Percentiles rank a stretch among this genome's conserved stretches.
These are phyloP conservation scores for Formica selysi DNA, from an alignment of 1,140 invertebrate species.

Conservation along the genomic window DNA sequence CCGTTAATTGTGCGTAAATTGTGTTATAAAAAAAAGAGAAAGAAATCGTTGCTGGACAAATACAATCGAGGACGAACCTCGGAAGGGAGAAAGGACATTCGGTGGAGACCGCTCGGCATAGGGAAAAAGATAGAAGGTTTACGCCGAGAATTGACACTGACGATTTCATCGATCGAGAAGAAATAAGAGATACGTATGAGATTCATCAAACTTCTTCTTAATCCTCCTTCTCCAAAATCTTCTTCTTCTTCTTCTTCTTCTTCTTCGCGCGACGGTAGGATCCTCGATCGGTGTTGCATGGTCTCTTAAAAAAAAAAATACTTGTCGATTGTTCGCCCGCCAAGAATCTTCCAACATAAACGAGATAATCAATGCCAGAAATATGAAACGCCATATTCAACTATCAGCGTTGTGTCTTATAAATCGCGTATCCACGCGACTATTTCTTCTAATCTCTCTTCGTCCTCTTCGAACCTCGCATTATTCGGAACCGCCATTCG, in stretches of 20 bases:
- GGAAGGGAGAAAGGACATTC: background rate
- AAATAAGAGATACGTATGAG: constrained; percentile 36
- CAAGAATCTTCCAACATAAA: constrained; percentile 24
- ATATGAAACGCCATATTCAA: constrained; percentile 11
- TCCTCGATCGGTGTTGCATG: constrained; percentile 28
- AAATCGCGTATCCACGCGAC: constrained; percentile 31
- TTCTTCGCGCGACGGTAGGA: constrained; percentile 40
- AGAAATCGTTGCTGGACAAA: background rate
- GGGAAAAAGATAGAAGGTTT: background rate
- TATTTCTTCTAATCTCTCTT: constrained; percentile 56
- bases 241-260: constrained; percentile 30
- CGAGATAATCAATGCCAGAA: constrained; percentile 20
- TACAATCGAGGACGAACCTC: background rate
- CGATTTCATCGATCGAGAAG: constrained; percentile 23
- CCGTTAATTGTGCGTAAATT: constrained; percentile 29
- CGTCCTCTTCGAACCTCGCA: constrained; percentile 39
- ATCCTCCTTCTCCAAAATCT: constrained; percentile 39
- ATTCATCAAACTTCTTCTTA: constrained; percentile 55
- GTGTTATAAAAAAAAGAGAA: constrained; percentile 20
- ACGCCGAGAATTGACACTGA: background rate
- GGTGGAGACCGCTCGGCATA: background rate
- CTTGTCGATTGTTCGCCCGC: constrained; percentile 5
- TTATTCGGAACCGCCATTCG: constrained; percentile 30
- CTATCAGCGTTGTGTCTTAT: background rate
- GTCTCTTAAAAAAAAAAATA: constrained; percentile 16